These are phyloP conservation scores for Cremastinae sp. DNA, from an alignment of 2,888 invertebrate genomes.

Conservation along the genomic window DNA sequence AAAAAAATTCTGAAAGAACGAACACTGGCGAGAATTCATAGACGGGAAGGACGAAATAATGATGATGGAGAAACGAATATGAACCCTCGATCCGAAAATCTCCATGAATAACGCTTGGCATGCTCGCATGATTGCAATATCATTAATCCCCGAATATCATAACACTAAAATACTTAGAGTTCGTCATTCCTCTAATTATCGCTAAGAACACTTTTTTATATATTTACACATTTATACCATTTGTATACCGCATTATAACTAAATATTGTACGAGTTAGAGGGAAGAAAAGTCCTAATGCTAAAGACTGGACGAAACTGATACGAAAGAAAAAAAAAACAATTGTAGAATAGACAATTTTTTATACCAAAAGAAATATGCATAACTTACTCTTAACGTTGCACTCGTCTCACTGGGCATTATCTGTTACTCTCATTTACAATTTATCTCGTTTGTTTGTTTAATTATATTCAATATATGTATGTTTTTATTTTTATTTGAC, in stretches of 20 bases:
- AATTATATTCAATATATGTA: constrained; percentile 10
- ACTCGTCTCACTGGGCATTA: constrained; percentile 45
- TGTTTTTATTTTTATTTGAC: constrained; percentile 14
- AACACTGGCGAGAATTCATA: no score
- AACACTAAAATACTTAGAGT: constrained; percentile 65
- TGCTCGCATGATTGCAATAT: constrained; percentile 70
- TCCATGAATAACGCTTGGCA: constrained; percentile 71
- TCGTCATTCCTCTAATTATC: constrained; percentile 45
- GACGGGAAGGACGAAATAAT: not conserved
- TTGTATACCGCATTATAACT: constrained; percentile 68
- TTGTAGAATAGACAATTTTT: constrained; percentile 50
- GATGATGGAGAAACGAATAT: constrained; percentile 14
- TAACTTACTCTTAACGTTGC: constrained; percentile 52
- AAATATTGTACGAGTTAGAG: constrained; percentile 39
- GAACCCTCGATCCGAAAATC: constrained; percentile 30
- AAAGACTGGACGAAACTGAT: constrained; percentile 26
- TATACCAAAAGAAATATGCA: constrained; percentile 41
- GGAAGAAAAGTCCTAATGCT: constrained; percentile 14
- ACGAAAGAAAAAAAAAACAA: constrained; percentile 9
- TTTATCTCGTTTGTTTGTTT: constrained; percentile 10
- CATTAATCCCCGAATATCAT: constrained; percentile 49
- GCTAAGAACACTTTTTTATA: constrained; percentile 72
- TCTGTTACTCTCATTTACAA: not conserved
- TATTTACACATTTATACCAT: constrained; percentile 77
- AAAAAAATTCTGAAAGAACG: not conserved